Evolutionary conservation across 2,113 vertebrate genomes (phyloP), one percentile per base, ranked within the genome.

Genomic region (Bufo bufo): DNA sequence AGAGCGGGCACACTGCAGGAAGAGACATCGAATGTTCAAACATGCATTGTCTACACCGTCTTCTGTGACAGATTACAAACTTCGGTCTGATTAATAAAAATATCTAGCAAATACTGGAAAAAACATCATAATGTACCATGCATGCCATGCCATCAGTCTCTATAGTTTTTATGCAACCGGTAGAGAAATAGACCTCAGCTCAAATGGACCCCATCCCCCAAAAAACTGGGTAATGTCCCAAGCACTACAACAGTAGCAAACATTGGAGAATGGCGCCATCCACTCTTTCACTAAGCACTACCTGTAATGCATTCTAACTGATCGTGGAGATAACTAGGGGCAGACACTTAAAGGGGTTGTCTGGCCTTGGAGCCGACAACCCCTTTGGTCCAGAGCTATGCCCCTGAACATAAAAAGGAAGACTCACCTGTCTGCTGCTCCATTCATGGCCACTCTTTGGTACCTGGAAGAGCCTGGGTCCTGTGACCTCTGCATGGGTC

Each of bases 1-100:
- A 99, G 97, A 0, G 98, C 98, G 1, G 98, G 98, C 81, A 99
- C 97, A 81, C 98, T 99, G 89, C 6, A 45, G 5, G 52, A 79
- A 88, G 61, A 77, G 43, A 85, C 23, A 71, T 7, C 52, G 20
- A 0, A 74, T 45, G 71, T 16, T 74, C 13, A 74, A 74, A 74
- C 13, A 47, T 74, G 71, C 71, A 74, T 47, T 14, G 23, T 71
- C 71, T 74, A 2, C 13, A 74, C 13, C 47, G 6, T 17, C 43
- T 47, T 47, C 69, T 6, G 6, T 47, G 71, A 74, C 14, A 16
- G 20, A 72, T 72, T 74, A 72, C 23, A 74, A 6, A 47, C 14
- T 33, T 33, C 33, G 33, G 33, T 33, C 33, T 33, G 33, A 33
- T 33, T 33, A 33, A 33, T 33, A 33, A 33, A 33, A 33, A 0